Conservation (phyloP, 2,113 vertebrate genomes). For the Gyps fulvus region DNA sequence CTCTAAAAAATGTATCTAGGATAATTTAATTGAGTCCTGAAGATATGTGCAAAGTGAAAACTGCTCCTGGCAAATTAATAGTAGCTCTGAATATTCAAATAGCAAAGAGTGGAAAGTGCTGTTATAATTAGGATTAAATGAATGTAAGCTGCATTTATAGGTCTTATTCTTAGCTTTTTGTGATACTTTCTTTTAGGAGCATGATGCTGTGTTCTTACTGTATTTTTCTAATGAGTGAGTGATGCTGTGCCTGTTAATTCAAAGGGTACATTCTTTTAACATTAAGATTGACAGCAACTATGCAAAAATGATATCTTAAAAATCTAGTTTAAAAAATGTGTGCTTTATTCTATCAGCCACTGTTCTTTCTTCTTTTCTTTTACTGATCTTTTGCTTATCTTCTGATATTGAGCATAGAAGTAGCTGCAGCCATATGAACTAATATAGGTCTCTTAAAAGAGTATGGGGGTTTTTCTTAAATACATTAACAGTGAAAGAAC, state of each 20-base stretch:
- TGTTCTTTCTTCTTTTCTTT: background rate
- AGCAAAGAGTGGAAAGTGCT: background rate
- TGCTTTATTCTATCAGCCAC: background rate
- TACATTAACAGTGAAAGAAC: background rate
- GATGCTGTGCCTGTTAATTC: background rate
- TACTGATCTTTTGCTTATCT: background rate
- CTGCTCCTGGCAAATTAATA: constrained; percentile 54
- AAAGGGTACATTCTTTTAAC: background rate
- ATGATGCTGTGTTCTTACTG: background rate
- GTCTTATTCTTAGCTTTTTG: constrained; percentile 3
- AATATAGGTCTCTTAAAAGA: background rate
- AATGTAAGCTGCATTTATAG: background rate
- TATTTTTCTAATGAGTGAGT: background rate
- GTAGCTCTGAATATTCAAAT: constrained; percentile 64
- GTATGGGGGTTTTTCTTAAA: background rate
- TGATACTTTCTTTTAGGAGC: background rate
- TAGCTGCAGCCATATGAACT: background rate
- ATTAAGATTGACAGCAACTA: background rate
- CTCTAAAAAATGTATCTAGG: constrained; percentile 29
- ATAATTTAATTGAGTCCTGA: constrained; percentile 66
- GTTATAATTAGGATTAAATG: constrained; percentile 56
- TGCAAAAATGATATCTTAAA: background rate
- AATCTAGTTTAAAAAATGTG: background rate
- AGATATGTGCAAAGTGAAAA: constrained; percentile 60
- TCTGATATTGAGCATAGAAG: background rate